Conservation (phyloP, 1,140 invertebrate genomes). For the Lysiphlebus fabarum region DNA sequence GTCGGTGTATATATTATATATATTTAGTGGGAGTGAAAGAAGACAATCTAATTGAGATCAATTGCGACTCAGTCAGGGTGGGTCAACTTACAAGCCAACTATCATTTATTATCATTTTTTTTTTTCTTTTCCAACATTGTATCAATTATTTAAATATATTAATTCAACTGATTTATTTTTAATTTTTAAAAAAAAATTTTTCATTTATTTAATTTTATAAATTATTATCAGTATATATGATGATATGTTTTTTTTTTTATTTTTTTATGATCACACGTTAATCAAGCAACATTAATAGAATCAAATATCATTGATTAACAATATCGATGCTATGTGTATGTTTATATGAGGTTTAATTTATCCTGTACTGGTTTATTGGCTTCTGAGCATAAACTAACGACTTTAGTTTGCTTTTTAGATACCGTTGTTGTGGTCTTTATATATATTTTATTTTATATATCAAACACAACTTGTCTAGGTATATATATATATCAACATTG, state of each 20-base stretch:
- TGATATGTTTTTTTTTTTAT: constrained; percentile 5
- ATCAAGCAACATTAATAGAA: neutral
- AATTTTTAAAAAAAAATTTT: neutral
- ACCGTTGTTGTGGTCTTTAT: too few relatives aligned
- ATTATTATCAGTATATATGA: too few relatives aligned
- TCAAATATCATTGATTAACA: neutral
- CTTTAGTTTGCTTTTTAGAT: too few relatives aligned
- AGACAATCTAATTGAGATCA: constrained; percentile 48
- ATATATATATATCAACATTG: too few relatives aligned
- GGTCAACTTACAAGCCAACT: constrained; percentile 37
- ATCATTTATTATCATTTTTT: constrained; percentile 8
- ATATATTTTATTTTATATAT: too few relatives aligned
- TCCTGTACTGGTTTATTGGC: too few relatives aligned
- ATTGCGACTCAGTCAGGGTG: constrained; percentile 44
- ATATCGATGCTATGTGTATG: too few relatives aligned
- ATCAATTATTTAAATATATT: neutral
- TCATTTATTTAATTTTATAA: neutral
- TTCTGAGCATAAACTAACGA: too few relatives aligned
- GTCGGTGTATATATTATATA: too few relatives aligned
- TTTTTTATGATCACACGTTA: neutral
- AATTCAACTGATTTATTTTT: neutral
- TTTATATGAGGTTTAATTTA: too few relatives aligned
- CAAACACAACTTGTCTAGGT: constrained; percentile 3
- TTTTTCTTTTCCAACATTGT: neutral
- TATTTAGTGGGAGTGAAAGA: constrained; percentile 10